These are phyloP conservation scores for Dioctria linearis DNA, from an alignment of 2,888 invertebrate species.

Conservation along the genomic window DNA sequence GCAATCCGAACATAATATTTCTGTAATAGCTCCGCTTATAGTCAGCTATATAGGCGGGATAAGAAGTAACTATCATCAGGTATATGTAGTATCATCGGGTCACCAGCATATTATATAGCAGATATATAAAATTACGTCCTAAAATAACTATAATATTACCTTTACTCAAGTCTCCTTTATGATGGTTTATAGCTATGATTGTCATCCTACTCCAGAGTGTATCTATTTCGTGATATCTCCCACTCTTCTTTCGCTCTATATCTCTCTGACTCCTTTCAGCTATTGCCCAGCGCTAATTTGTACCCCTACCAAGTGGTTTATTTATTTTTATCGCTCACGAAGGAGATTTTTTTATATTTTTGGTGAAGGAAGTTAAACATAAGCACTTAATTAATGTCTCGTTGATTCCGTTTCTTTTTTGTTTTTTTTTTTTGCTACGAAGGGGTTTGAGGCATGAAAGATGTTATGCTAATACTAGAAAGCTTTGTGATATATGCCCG, in stretches of 20 bases:
- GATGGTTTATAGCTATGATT: conserved; percentile 49
- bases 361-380: neutral
- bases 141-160: conserved; percentile 52
- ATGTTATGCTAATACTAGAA: too few species aligned
- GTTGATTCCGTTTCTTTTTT: too few species aligned
- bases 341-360: conserved; percentile 23
- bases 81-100: conserved; percentile 24
- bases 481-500: too few species aligned
- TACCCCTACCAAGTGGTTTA: conserved; percentile 49
- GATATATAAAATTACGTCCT: neutral
- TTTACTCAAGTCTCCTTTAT: conserved; percentile 50
- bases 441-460: too few species aligned
- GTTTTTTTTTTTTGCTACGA: too few species aligned
- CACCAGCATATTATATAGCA: conserved; percentile 19
- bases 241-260: too few species aligned
- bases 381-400: neutral
- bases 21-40: neutral
- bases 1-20: conserved; percentile 36
- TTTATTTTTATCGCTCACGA: conserved; percentile 50
- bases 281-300: conserved; percentile 10
- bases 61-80: conserved; percentile 33
- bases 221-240: neutral
- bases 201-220: conserved; percentile 5
- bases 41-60: neutral
- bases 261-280: neutral